A percentile compares a stretch with the other conserved stretches of the same genome.
Conservation (phyloP, 2,113 vertebrate species). For the Thoracochromis brauschi region DNA sequence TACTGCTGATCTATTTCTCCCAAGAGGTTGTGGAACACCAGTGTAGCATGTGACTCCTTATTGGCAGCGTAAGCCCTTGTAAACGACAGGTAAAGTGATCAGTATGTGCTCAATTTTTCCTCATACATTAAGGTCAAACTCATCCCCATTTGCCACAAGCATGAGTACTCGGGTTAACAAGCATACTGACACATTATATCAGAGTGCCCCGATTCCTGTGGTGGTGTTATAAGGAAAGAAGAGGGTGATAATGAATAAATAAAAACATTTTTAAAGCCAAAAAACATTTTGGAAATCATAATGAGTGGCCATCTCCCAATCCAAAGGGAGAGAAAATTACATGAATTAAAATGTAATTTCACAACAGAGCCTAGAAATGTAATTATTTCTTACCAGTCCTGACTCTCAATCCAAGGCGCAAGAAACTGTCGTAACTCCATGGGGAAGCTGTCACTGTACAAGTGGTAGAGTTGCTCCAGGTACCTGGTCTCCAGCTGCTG, state of each 20-base stretch:
- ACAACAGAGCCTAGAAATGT: neutral
- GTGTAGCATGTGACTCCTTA: slow-evolving; percentile 93
- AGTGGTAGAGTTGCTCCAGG: slow-evolving; percentile 95
- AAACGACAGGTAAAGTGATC: neutral
- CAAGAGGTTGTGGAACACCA: slow-evolving; percentile 97
- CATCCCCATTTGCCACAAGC: neutral
- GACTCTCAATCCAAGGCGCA: slow-evolving; percentile 96
- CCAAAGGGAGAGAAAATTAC: neutral
- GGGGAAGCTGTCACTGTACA: slow-evolving; percentile 98
- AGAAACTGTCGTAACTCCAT: slow-evolving; percentile 98
- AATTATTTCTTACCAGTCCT: slow-evolving; percentile 83
- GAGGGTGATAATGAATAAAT: neutral
- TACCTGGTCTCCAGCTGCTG: slow-evolving; percentile 96
- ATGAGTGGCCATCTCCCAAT: neutral
- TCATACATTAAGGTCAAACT: neutral
- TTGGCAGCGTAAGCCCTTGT: slow-evolving; percentile 92
- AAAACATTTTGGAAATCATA: neutral
- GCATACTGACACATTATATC: neutral
- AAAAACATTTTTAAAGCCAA: neutral
- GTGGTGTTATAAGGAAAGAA: neutral
- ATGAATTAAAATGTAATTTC: neutral
- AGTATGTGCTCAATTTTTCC: neutral
- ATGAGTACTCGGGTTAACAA: neutral
- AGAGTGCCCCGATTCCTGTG: neutral
- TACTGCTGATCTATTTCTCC: slow-evolving; percentile 99